Base-by-base conservation (phyloP, 2,797 vertebrate species). In the Octomys mimax region DNA sequence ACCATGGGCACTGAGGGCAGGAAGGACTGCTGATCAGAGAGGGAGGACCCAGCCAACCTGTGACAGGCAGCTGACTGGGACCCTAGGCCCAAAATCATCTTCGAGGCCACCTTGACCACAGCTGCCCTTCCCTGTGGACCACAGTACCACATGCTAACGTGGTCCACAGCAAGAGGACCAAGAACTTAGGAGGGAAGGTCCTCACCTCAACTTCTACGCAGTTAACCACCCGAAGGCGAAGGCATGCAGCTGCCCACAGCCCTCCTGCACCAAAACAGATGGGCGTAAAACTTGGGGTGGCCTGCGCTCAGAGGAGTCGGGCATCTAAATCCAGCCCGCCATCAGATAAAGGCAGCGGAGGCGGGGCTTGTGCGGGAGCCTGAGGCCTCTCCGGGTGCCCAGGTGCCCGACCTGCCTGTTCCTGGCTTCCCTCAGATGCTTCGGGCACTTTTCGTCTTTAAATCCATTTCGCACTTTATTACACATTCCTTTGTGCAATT, bases 381-480 rank as follows among this genome's bases (percentile, higher is more conserved):
- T 24, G 28, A 36, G 6, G 28, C 18, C 82, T 46, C 46, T 57
- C 26, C 0, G 42, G 42, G 42, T 42, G 5, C 42, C 42, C 42
- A 3, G 22, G 12, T 1, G 0, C 10, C 42, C 3, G 36, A 10
- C 22, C 39, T 21, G 36, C n/a, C 8, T 2, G 68, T 75, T 49
- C 9, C 36, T 14, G 19, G 24, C 73, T 52, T 61, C 73, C 4
- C 49, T 57, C 31, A 10, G 39, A 62, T 19, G 28, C 89, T 96
- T 54, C 19, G 84, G 77, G 33, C 70, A 77, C 77, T 91, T 95
- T 94, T 16, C 13, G 0, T 64, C 87, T 95, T 42, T 52, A 66
- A 93, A 81, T 75, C 19, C 0, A 82, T 97, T 96, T 95, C 62
- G 71, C 87, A 62, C 83, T 71, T 92, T 92, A 88, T 87, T 94